Base-by-base conservation (phyloP, 2,797 vertebrate species). In the Amniataba percoides region DNA sequence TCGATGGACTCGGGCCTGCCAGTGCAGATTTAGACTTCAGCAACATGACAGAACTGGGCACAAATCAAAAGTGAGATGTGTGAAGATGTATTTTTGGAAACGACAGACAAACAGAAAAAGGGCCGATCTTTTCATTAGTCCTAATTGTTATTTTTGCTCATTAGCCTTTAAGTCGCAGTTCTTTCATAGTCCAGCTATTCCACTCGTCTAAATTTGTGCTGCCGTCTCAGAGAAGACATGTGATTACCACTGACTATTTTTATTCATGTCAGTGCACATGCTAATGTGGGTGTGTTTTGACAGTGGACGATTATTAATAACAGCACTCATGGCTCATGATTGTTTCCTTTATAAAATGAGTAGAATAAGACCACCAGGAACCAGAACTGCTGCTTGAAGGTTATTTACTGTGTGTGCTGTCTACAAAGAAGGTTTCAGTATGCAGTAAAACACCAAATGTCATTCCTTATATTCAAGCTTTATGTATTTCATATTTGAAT, bases 11-110 rank as follows among this genome's bases (percentile, higher is more conserved):
- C 53, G 49, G 53, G 49, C n/a, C 75, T 51, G 45, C 67, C 83
- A 70, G 48, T 39, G 51, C 80, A 67, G 21, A 84, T 88, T 87
- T 77, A 74, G 40, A 82, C 74, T 40, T 42, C 58, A 27, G 56
- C 70, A 70, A 69, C 57, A 67, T 74, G 75, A 78, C 42, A 51
- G 74, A 80, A 51, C 51, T 55, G 61, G 49, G 27, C 18, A 19
- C 63, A 57, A 86, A 91, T 85, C 53, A 74, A 68, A 81, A 82
- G 69, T 81, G 78, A 87, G 64, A 66, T 4, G 48, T 80, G 70
- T 60, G 59, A 64, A 55, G 68, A 62, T 85, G 80, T 90, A 43
- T 79, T 78, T 78, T 69, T 63, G 39, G 39, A 49, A 31, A 55
- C 34, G 39, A 68, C 4, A 45, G 49, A 48, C 48, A 61, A 36